Percentiles rank a stretch among this genome's conserved stretches.
Conservation (phyloP, 2,113 vertebrate species). For the Pelmatolapia mariae region DNA sequence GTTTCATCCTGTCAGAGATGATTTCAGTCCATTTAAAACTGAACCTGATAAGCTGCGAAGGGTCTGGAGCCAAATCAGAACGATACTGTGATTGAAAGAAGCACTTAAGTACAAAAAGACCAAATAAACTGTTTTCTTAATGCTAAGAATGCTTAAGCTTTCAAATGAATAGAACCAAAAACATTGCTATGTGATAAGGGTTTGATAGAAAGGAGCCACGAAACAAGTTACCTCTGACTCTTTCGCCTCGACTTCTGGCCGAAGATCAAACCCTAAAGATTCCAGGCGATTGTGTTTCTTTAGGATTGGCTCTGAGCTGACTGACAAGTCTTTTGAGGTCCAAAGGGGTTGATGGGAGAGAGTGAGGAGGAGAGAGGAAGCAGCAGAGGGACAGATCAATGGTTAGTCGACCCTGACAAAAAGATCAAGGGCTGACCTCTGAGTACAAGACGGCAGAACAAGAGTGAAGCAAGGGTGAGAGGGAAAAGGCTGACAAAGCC, state of each 20-base stretch:
- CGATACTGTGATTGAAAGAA: background rate
- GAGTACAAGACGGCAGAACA: background rate
- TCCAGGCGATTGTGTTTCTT: slow-evolving; percentile 15
- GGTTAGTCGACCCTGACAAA: slow-evolving; percentile 2
- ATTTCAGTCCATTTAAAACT: background rate
- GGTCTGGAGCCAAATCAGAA: background rate
- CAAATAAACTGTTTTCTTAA: background rate
- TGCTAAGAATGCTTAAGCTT: background rate
- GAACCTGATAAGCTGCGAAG: background rate
- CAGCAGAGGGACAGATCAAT: background rate
- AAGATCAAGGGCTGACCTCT: slow-evolving; percentile 32
- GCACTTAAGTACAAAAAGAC: background rate
- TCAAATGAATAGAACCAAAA: background rate
- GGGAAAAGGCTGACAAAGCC: background rate
- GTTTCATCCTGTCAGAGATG: background rate
- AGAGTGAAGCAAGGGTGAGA: background rate
- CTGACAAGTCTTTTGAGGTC: background rate
- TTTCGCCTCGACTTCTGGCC: background rate
- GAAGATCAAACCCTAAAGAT: background rate
- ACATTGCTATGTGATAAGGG: background rate
- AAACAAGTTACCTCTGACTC: background rate
- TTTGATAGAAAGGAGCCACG: background rate
- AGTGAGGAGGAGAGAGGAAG: background rate
- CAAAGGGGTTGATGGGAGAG: background rate
- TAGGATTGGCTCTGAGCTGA: background rate